phyloP scores from a whole-genome alignment of 2,888 invertebrate genomes.

The Amphipoea lucens region DNA sequence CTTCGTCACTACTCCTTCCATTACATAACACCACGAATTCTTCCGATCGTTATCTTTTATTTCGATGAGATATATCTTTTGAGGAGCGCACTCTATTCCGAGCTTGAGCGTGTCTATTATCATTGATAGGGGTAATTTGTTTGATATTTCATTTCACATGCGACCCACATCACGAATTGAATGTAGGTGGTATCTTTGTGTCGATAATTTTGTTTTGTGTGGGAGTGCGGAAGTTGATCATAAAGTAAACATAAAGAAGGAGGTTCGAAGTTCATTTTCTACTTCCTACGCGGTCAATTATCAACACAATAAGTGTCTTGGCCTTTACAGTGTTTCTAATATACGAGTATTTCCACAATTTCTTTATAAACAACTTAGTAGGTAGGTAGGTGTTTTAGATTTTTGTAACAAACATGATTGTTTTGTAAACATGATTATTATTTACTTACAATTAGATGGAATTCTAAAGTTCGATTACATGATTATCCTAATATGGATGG shows the following conservation, averaged over 20 bases:
- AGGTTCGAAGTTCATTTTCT: slow-evolving; percentile 7
- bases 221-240: slow-evolving; percentile 38
- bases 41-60: slow-evolving; percentile 71
- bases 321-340: background rate
- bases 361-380: background rate
- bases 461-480: slow-evolving; percentile 1
- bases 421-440: background rate
- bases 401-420: no score
- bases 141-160: slow-evolving; percentile 74
- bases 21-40: slow-evolving; percentile 73
- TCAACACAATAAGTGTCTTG: background rate
- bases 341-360: background rate
- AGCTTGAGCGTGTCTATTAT: slow-evolving; percentile 73
- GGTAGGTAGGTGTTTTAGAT: no score
- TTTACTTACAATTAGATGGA: background rate
- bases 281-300: slow-evolving; percentile 18
- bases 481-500: background rate
- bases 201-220: slow-evolving; percentile 51
- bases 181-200: slow-evolving; percentile 52
- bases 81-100: slow-evolving; percentile 66
- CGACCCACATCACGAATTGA: slow-evolving; percentile 67
- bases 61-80: slow-evolving; percentile 69
- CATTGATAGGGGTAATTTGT: slow-evolving; percentile 74
- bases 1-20: slow-evolving; percentile 67
- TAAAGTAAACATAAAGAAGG: slow-evolving; percentile 24